Evolutionary conservation across 2,888 invertebrate genomes (phyloP).

Genomic region (Trimorus sp.): DNA sequence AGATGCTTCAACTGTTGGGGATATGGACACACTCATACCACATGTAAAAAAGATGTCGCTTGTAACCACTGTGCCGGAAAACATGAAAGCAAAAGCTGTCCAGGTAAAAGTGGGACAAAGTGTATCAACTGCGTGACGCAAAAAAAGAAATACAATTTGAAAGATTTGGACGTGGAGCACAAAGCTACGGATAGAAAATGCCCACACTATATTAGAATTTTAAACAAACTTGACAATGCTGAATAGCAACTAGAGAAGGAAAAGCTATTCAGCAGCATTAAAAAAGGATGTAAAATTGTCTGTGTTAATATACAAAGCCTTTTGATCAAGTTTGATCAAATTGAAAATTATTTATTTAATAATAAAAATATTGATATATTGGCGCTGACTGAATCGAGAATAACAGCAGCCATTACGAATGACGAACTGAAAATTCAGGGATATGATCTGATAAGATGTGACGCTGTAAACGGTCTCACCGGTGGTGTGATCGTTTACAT

Average conservation of each 20-base stretch:
- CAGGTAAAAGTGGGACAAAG: constrained; percentile 5
- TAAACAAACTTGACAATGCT: background rate
- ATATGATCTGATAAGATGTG: no score
- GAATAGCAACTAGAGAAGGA: constrained; percentile 4
- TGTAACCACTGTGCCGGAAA: constrained; percentile 38
- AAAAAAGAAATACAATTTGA: constrained; percentile 2
- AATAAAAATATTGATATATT: no score
- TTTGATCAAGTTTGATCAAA: no score
- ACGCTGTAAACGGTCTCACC: no score
- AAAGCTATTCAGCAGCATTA: constrained; percentile 9
- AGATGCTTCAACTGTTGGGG: constrained; percentile 35
- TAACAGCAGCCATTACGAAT: no score
- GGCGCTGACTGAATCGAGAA: no score
- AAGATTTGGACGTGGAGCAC: constrained; percentile 10
- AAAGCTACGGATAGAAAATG: background rate
- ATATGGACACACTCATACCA: constrained; percentile 5
- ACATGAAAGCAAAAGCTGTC: constrained; percentile 21
- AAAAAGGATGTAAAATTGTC: background rate
- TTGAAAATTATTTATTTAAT: no score
- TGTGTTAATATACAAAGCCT: constrained; percentile 37
- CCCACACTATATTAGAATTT: constrained; percentile 1
- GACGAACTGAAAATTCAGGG: no score
- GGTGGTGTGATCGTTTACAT: no score
- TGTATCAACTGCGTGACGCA: constrained; percentile 33
- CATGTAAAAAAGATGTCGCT: constrained; percentile 31